Conservation (phyloP, 1,140 invertebrate genomes). For the Zaprionus kolodkinae region DNA sequence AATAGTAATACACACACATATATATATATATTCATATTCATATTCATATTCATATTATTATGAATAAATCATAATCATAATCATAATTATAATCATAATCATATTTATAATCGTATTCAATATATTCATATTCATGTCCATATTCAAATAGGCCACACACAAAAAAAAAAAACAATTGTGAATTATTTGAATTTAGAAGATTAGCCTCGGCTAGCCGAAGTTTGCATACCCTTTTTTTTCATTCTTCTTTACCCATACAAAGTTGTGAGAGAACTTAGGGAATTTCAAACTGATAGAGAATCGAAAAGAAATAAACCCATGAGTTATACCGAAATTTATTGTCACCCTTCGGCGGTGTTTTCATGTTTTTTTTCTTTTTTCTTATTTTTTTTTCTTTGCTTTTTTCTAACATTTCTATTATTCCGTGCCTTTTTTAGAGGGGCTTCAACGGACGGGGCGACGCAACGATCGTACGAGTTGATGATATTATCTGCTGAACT, state of each 20-base stretch:
- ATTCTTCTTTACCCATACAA: neutral
- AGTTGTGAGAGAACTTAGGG: neutral
- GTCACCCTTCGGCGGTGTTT: constrained; percentile 36
- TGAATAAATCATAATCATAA: neutral
- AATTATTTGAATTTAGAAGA: constrained; percentile 7
- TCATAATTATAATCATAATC: neutral
- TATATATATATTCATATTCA: constrained; percentile 8
- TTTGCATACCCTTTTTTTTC: constrained; percentile 26
- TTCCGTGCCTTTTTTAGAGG: constrained; percentile 8
- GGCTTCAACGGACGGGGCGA: constrained; percentile 17
- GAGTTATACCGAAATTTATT: constrained; percentile 24
- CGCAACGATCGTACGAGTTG: neutral
- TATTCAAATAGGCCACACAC: constrained; percentile 1
- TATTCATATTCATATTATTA: constrained; percentile 5
- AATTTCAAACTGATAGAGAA: neutral
- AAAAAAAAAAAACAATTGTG: neutral
- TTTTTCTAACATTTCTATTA: neutral
- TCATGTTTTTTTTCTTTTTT: neutral
- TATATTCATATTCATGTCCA: constrained; percentile 5
- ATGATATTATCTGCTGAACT: constrained; percentile 2
- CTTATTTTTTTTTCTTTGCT: neutral
- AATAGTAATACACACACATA: constrained; percentile 65
- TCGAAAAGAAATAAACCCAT: constrained; percentile 11
- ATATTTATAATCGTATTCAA: constrained; percentile 1
- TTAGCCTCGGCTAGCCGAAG: constrained; percentile 26